Conservation (phyloP, 2,888 invertebrate genomes). For the Ernsta delagoae region DNA sequence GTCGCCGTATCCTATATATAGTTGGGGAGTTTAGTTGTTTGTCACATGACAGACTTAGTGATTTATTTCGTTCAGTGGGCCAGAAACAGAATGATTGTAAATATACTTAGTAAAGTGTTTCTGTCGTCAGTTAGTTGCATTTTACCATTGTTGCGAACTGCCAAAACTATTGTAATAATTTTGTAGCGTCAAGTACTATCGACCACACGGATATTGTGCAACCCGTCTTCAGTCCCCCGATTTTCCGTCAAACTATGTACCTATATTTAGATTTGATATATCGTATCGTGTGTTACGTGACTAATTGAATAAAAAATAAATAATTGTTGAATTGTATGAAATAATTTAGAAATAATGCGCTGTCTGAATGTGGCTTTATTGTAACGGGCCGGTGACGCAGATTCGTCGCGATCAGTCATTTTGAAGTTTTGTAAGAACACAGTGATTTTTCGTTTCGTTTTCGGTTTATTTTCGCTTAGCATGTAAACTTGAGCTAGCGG, state of each 20-base stretch:
- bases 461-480: slow-evolving; percentile 14
- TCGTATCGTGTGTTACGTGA: slow-evolving; percentile 34
- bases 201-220: slow-evolving; percentile 45
- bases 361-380: slow-evolving; percentile 42
- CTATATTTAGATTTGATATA: slow-evolving; percentile 37
- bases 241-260: slow-evolving; percentile 23
- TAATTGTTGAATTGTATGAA: slow-evolving; percentile 32
- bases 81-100: slow-evolving; percentile 61
- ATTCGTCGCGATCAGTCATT: slow-evolving; percentile 14
- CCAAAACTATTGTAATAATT: slow-evolving; percentile 81
- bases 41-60: slow-evolving; percentile 50
- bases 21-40: slow-evolving; percentile 56
- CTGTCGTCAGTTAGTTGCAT: slow-evolving; percentile 78
- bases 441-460: not conserved
- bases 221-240: slow-evolving; percentile 17
- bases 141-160: slow-evolving; percentile 83
- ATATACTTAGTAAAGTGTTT: slow-evolving; percentile 69
- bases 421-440: slow-evolving; percentile 6
- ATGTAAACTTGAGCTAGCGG: slow-evolving; percentile 7
- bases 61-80: slow-evolving; percentile 49
- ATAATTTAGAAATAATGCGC: slow-evolving; percentile 39
- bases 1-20: slow-evolving; percentile 58
- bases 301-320: slow-evolving; percentile 9
- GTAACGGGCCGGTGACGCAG: slow-evolving; percentile 20
- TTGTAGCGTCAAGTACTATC: slow-evolving; percentile 60